A percentile compares a stretch with the other conserved stretches of the same genome.
Evolutionary conservation across 2,888 invertebrate genomes (phyloP).

Genomic region (Orthosia cruda): DNA sequence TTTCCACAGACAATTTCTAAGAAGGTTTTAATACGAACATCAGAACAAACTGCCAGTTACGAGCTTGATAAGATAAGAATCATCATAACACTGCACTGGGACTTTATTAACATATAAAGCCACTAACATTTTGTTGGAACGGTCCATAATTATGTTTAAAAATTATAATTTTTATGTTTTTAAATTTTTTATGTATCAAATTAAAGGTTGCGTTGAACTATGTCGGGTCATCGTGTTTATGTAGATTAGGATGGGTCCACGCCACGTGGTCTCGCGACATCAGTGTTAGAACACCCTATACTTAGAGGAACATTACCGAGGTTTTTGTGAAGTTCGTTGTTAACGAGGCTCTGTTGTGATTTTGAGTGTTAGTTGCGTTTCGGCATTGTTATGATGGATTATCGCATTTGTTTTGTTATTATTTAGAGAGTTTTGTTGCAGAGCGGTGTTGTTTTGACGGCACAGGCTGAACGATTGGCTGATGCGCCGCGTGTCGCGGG

Average conservation of each 20-base stretch:
- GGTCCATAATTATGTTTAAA: constrained; percentile 59
- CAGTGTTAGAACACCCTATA: constrained; percentile 63
- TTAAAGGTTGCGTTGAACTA: constrained; percentile 65
- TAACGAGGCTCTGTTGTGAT: constrained; percentile 40
- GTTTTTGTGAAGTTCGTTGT: constrained; percentile 35
- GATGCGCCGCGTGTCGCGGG: too few species aligned
- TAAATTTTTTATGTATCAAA: constrained; percentile 53
- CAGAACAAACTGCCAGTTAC: constrained; percentile 44
- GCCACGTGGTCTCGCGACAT: constrained; percentile 63
- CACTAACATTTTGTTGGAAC: constrained; percentile 55
- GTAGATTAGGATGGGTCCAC: constrained; percentile 44
- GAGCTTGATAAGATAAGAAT: constrained; percentile 56
- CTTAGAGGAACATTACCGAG: constrained; percentile 62
- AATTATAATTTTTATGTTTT: constrained; percentile 63
- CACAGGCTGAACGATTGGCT: too few species aligned
- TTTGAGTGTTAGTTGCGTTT: constrained; percentile 41
- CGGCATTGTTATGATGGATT: constrained; percentile 32
- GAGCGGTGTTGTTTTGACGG: too few species aligned
- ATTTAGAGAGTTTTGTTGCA: constrained; percentile 1
- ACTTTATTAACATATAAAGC: constrained; percentile 61
- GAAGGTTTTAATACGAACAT: constrained; percentile 46
- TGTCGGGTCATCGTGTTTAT: constrained; percentile 63
- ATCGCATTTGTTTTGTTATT: constrained; percentile 46
- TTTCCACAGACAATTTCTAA: constrained; percentile 46
- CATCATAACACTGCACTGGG: constrained; percentile 44